Base-by-base conservation (phyloP, 2,113 vertebrate species). In the Catagonus wagneri region DNA sequence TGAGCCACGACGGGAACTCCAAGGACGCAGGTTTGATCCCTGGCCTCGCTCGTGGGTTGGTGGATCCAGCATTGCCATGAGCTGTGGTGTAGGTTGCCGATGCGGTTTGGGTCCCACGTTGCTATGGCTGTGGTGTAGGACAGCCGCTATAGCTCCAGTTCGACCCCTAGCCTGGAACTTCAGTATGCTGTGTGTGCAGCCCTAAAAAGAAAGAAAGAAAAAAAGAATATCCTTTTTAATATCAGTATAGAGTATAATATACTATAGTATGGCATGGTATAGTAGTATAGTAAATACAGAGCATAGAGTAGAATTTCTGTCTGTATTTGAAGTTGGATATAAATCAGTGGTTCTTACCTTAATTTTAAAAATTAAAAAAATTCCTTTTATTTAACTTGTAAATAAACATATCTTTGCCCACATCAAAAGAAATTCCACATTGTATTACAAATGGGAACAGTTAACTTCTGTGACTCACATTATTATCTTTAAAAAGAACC, bases 401-500 rank as follows among this genome's bases (percentile, higher is more conserved):
- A 97, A 96, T 94, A n/a, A 68, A 50, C 2, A 0, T 76, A n/a
- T 86, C 7, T 68, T 86, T 95, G 88, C 94, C 89, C 95, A 85
- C 32, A 94, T 90, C 22, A 54, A 96, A 96, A 78, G 81, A 95
- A 76, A 97, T 95, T 68, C n/a, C 83, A 86, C 34, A 69, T 32
- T 84, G 52, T 8, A 25, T 89, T 93, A 81, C 79, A 89, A 74
- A 86, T 72, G 76, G 94, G 66, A 58, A 96, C 22, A 91, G 91
- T 83, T 89, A 23, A 93, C 71, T 97, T 98, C 22, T 95, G 92
- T 98, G 93, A 94, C 92, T 96, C 95, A 86, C 10, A 65, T 60
- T 39, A 74, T 89, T 92, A 76, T n/a, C 97, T 97, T 97, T 80
- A 90, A 93, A 44, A 97, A 97, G 81, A 97, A 72, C 36, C 93